These are phyloP conservation scores for Lepidotrigona ventralis DNA, from an alignment of 1,140 invertebrate genomes.

Conservation along the genomic window DNA sequence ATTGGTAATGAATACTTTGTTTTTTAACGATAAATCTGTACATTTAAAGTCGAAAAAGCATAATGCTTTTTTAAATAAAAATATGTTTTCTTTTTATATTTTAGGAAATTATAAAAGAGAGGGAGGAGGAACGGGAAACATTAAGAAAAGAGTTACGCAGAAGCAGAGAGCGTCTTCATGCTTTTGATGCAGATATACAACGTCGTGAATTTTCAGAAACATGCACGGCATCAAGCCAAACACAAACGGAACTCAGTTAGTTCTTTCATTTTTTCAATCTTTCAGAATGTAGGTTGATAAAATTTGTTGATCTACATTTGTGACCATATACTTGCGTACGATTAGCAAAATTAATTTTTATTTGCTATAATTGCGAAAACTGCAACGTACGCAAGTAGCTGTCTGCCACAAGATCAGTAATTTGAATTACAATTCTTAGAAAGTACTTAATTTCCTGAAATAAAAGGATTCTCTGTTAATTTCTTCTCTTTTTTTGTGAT, in stretches of 20 bases:
- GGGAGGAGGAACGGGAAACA: slow-evolving; percentile 88
- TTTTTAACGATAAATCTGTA: background rate
- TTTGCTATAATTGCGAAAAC: background rate
- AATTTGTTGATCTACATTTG: background rate
- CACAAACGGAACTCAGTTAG: slow-evolving; percentile 69
- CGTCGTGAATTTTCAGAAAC: slow-evolving; percentile 69
- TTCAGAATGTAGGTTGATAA: slow-evolving; percentile 16
- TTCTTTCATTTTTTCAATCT: slow-evolving; percentile 42
- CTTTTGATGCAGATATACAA: slow-evolving; percentile 79
- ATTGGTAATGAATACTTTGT: slow-evolving; percentile 72
- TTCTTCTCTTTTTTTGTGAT: background rate
- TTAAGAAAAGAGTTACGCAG: slow-evolving; percentile 86
- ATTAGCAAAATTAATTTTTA: background rate
- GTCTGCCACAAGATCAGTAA: background rate
- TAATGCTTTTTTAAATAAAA: background rate
- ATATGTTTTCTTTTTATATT: slow-evolving; percentile 48
- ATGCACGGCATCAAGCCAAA: slow-evolving; percentile 57
- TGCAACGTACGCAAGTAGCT: background rate
- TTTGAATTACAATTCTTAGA: background rate
- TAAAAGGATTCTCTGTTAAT: background rate
- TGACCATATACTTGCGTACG: background rate
- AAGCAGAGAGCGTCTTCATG: slow-evolving; percentile 87
- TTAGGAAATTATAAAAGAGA: slow-evolving; percentile 86
- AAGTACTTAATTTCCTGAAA: background rate
- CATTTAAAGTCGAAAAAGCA: too few species aligned